Base-by-base conservation (phyloP, 2,797 vertebrate species). In the Iguana delicatissima region DNA sequence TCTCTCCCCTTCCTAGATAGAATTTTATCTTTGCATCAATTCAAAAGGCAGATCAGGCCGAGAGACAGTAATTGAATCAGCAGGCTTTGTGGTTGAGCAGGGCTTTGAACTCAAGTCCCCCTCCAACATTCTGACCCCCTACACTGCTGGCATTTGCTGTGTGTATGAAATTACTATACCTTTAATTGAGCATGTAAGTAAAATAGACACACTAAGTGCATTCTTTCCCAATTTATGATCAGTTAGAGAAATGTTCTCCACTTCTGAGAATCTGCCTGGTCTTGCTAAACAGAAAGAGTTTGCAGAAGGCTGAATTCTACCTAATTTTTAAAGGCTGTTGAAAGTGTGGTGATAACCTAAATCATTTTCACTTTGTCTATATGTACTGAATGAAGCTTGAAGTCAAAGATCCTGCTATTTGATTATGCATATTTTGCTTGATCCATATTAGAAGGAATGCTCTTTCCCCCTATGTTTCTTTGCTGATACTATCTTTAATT, bases 401-500 rank as follows among this genome's bases (percentile, higher is more conserved):
- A 74, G 91, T 90, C 85, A 90, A 72, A 76, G 90, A 59, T 86
- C 89, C 76, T 91, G 83, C 20, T 85, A 80, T 91, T 82, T 89
- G 89, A 87, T 93, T 88, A 67, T n/a, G 0, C 83, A 74, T 83
- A 52, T 89, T 77, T 90, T 89, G 77, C 87, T 77, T 69, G 24
- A 67, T 89, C 74, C 91, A 76, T n/a, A 50, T 82, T 89, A 89
- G 88, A 91, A 62, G 57, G 79, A 73, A n/a, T 87, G 55, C 87
- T 90, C 52, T 80, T n/a, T 38, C 14, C n/a, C 26, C n/a, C 62
- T 69, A 88, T 18, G 35, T 77, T 50, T 84, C 85, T 92, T 1
- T 24, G 72, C 22, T 84, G 81, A 88, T 87, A 72, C 89, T 94
- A 89, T 93, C 85, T 91, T 94, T 88, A 85, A 24, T 91, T 91